Evolutionary conservation across 2,888 invertebrate species (phyloP).

Genomic region (Graphium colonna): DNA sequence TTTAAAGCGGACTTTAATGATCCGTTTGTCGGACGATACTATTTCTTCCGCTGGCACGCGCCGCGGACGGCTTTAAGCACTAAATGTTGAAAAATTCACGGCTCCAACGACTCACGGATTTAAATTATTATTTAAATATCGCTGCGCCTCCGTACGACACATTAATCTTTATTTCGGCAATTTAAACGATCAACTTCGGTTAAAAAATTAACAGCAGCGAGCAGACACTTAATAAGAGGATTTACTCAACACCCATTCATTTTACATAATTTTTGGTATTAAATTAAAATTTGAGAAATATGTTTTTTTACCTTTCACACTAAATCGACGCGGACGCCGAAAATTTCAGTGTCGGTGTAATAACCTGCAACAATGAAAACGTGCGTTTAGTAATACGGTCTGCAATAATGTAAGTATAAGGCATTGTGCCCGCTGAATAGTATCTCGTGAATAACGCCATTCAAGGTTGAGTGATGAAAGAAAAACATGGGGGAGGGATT

Average conservation of each 20-base stretch:
- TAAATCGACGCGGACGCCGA: neutral
- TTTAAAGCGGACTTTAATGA: conserved; percentile 67
- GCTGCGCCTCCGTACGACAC: neutral
- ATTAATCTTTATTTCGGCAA: conserved; percentile 6
- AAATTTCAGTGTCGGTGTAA: neutral
- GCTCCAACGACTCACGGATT: conserved; percentile 41
- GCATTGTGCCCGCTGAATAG: conserved; percentile 29
- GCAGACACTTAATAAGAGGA: no score
- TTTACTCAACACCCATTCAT: no score
- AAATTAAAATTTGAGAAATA: no score
- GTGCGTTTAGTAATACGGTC: conserved; percentile 29
- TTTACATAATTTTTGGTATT: no score
- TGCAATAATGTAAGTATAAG: conserved; percentile 30
- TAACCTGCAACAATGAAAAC: conserved; percentile 52
- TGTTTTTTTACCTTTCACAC: neutral
- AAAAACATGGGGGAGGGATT: conserved; percentile 74
- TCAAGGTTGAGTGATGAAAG: conserved; percentile 72
- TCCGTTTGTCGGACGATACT: conserved; percentile 61
- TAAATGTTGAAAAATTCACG: conserved; percentile 46
- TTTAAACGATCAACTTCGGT: neutral
- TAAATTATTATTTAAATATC: conserved; percentile 23
- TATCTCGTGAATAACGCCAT: conserved; percentile 63
- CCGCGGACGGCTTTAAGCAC: conserved; percentile 52
- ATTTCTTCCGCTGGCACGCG: conserved; percentile 52
- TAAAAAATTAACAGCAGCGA: no score